These are phyloP conservation scores for Chirona hameri DNA, from an alignment of 2,888 invertebrate genomes.

Conservation along the genomic window DNA sequence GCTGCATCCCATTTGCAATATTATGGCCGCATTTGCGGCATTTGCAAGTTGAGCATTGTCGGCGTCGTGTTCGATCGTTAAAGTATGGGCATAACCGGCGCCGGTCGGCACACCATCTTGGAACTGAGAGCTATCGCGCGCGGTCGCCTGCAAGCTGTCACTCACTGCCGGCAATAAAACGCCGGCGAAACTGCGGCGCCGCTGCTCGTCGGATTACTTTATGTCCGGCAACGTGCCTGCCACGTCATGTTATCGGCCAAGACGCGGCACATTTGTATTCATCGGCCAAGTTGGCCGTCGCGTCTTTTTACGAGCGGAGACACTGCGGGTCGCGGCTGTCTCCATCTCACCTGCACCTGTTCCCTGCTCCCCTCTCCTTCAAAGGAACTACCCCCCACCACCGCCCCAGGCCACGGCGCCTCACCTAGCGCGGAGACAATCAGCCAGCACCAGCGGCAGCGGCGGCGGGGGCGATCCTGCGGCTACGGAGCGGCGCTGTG, in stretches of 20 bases:
- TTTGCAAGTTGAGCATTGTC: too few species aligned
- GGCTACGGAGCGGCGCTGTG: neutral
- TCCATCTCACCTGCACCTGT: neutral
- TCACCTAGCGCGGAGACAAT: neutral
- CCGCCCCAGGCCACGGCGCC: neutral
- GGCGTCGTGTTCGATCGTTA: too few species aligned
- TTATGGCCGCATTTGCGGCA: too few species aligned
- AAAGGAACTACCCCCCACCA: neutral
- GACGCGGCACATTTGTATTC: neutral
- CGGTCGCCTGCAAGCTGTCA: neutral
- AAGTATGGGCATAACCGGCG: too few species aligned
- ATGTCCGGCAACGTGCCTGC: neutral
- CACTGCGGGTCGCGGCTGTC: neutral
- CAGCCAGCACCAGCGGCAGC: neutral
- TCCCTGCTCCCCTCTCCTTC: neutral
- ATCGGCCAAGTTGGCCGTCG: constrained; percentile 1
- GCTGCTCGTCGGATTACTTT: neutral
- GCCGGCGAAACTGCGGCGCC: neutral
- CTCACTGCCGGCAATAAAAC: neutral
- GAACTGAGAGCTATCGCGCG: too few species aligned
- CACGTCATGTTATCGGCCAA: neutral
- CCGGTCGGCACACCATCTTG: too few species aligned
- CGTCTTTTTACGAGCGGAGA: neutral
- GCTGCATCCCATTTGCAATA: too few species aligned
- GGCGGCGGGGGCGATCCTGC: neutral